Evolutionary conservation across 2,113 vertebrate species (phyloP).

Genomic region (Tringa solitaria): DNA sequence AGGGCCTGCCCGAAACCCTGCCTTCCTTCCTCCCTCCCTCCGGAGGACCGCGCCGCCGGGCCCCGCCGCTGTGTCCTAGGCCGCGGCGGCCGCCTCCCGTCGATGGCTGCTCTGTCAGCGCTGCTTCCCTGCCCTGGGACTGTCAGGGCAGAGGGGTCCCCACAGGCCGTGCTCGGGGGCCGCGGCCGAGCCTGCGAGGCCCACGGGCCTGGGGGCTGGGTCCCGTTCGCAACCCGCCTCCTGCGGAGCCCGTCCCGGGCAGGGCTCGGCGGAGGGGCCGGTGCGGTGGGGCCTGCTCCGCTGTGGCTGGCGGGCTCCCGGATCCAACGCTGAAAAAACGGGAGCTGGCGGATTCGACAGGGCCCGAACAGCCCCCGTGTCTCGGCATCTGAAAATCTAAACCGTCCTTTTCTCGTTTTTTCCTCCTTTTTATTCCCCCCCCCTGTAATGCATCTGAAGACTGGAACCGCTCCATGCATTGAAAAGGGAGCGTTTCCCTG

Average conservation of each 20-base stretch:
- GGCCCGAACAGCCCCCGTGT: background rate
- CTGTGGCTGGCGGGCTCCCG: too few species aligned
- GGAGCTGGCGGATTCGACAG: background rate
- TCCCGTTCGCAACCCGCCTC: rapidly evolving
- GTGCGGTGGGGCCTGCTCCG: background rate
- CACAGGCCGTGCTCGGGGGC: background rate
- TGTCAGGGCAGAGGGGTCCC: background rate
- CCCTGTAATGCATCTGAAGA: background rate
- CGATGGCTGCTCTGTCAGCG: background rate
- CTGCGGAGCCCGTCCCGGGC: background rate
- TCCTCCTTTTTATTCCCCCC: too few species aligned
- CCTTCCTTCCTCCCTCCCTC: background rate
- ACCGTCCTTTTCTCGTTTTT: background rate
- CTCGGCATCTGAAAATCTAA: background rate
- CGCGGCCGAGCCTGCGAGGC: background rate
- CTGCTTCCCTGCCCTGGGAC: background rate
- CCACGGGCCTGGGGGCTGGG: rapidly evolving
- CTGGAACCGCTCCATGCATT: rapidly evolving
- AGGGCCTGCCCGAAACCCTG: background rate
- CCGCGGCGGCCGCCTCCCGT: background rate
- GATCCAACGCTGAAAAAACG: background rate
- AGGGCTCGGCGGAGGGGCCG: background rate
- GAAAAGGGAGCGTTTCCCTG: background rate
- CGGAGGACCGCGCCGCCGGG: background rate
- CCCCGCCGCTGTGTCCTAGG: background rate